Conservation (phyloP, 1,140 invertebrate genomes). For the Plutomurus gul region DNA sequence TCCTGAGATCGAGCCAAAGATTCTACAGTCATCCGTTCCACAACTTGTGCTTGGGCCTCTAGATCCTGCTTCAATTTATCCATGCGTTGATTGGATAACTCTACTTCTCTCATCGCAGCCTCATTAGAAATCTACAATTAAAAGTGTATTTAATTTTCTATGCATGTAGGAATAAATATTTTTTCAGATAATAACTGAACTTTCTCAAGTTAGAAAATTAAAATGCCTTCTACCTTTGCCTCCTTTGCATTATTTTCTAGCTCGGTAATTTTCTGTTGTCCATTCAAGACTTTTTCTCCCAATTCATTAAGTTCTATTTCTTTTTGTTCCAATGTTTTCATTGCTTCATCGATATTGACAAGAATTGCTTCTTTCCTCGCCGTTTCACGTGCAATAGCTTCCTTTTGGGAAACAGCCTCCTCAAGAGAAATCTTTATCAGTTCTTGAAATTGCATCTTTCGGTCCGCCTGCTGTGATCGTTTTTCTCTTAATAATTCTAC, state of each 20-base stretch:
- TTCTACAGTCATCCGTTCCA: conserved; percentile 29
- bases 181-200: background rate
- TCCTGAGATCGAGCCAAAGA: background rate
- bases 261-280: conserved; percentile 26
- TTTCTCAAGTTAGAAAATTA: background rate
- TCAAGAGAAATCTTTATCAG: conserved; percentile 18
- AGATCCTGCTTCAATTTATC: conserved; percentile 37
- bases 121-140: conserved; percentile 34
- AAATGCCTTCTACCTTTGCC: background rate
- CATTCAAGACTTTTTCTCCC: background rate
- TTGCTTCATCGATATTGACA: background rate
- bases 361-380: conserved; percentile 23
- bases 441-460: conserved; percentile 20
- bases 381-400: conserved; percentile 38
- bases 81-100: background rate
- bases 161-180: background rate
- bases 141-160: no score
- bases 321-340: background rate
- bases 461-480: background rate
- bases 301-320: background rate
- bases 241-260: conserved; percentile 15
- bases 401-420: conserved; percentile 24
- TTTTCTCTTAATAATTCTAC: background rate
- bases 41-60: background rate
- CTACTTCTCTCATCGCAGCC: conserved; percentile 6